Percentiles rank a stretch among this genome's conserved stretches.
These are phyloP conservation scores for Pegea sp. DNA, from an alignment of 23 tunicate species.

Conservation along the genomic window DNA sequence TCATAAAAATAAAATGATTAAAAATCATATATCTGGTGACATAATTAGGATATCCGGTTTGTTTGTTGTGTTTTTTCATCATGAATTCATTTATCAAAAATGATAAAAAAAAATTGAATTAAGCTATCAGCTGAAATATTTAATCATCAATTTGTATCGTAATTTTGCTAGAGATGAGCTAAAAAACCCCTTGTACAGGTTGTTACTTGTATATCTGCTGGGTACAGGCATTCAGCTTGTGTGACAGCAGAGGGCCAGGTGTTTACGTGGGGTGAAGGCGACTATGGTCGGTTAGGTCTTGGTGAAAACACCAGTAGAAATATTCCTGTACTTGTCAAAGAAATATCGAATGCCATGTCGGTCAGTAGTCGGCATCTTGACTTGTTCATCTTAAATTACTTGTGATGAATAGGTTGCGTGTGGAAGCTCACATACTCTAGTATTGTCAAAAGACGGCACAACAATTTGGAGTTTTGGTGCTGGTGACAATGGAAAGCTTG, in stretches of 20 bases:
- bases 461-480: slow-evolving; percentile 98
- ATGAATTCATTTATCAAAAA: too few species aligned
- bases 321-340: slow-evolving; percentile 63
- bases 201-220: slow-evolving; percentile 71
- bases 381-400: too few species aligned
- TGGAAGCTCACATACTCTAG: slow-evolving; percentile 92
- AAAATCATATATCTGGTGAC: too few species aligned
- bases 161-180: too few species aligned
- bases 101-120: too few species aligned
- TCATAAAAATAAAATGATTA: too few species aligned
- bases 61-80: too few species aligned
- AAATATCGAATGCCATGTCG: slow-evolving; percentile 58
- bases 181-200: too few species aligned
- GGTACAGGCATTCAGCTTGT: slow-evolving; percentile 95
- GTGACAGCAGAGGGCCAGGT: slow-evolving; percentile 78
- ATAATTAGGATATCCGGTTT: too few species aligned
- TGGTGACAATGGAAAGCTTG: slow-evolving; percentile 96
- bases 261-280: slow-evolving; percentile 99
- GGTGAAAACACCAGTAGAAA: slow-evolving; percentile 85
- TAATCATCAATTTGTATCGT: too few species aligned
- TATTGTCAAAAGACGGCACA: slow-evolving; percentile 72
- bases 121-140: too few species aligned
- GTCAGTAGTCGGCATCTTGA: too few species aligned
- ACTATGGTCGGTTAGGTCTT: slow-evolving; percentile 90
- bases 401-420: slow-evolving; percentile 78